phyloP scores from a whole-genome alignment of 2,888 invertebrate species.

The Stenodema calcarata region DNA sequence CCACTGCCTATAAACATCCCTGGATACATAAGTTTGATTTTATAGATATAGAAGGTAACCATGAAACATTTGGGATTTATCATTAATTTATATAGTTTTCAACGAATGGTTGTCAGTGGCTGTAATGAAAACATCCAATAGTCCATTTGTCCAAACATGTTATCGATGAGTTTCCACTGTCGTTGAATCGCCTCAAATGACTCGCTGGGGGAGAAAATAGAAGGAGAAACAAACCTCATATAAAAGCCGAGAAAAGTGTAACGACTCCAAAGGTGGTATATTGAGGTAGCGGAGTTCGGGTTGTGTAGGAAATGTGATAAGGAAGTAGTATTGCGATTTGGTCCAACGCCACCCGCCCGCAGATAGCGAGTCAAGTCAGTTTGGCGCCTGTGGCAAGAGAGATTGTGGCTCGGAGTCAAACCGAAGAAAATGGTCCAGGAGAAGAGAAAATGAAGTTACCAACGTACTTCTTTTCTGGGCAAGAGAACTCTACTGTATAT shows the following conservation, averaged over 20 bases:
- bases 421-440: background rate
- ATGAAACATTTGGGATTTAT: too few species aligned
- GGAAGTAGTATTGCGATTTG: slow-evolving; percentile 33
- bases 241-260: background rate
- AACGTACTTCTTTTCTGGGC: too few species aligned
- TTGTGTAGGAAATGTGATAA: slow-evolving; percentile 14
- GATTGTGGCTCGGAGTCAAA: background rate
- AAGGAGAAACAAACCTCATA: background rate
- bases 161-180: too few species aligned
- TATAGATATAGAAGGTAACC: too few species aligned
- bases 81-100: too few species aligned
- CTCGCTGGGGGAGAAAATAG: background rate
- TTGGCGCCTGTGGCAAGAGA: slow-evolving; percentile 12
- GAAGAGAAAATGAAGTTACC: background rate
- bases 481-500: too few species aligned
- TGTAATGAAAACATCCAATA: too few species aligned
- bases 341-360: background rate
- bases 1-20: too few species aligned
- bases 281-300: background rate
- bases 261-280: background rate
- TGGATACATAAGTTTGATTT: too few species aligned
- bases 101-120: too few species aligned
- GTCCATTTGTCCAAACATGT: too few species aligned
- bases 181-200: too few species aligned
- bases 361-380: slow-evolving; percentile 31